These are phyloP conservation scores for Drosophila subobscura DNA, from an alignment of 1,140 invertebrate genomes.

Conservation along the genomic window DNA sequence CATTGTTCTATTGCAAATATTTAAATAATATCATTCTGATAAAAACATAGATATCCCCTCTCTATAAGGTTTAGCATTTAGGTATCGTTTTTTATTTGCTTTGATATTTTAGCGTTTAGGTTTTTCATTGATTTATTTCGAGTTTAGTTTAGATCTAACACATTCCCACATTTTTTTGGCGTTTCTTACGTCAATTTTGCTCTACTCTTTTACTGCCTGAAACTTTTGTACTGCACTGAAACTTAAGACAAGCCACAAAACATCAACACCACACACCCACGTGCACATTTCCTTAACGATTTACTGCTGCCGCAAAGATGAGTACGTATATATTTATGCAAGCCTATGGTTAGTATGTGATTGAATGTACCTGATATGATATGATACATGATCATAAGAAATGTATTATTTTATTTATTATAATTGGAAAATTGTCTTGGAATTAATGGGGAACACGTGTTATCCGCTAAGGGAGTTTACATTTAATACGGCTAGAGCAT, in stretches of 20 bases:
- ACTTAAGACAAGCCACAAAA: conserved; percentile 26
- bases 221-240: conserved; percentile 14
- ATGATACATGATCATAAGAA: not conserved
- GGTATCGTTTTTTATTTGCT: conserved; percentile 17
- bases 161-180: not conserved
- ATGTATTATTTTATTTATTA: not conserved
- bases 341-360: conserved; percentile 71
- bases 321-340: conserved; percentile 80
- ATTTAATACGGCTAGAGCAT: too few species aligned
- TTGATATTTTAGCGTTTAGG: conserved; percentile 5
- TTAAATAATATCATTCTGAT: conserved; percentile 13
- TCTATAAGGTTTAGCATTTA: conserved; percentile 54
- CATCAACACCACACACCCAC: too few species aligned
- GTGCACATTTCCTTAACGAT: conserved; percentile 12
- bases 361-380: not conserved
- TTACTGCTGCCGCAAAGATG: conserved; percentile 81
- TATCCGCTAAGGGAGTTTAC: too few species aligned
- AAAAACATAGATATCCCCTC: conserved; percentile 47
- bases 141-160: conserved; percentile 23
- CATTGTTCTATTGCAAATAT: conserved; percentile 44
- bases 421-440: too few species aligned
- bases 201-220: conserved; percentile 31
- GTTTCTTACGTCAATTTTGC: conserved; percentile 17
- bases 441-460: too few species aligned
- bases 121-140: conserved; percentile 11